Percentiles rank a stretch among this genome's conserved stretches.
Evolutionary conservation across 2,888 invertebrate species (phyloP).

Genomic region (Trileptium ribeirensis): DNA sequence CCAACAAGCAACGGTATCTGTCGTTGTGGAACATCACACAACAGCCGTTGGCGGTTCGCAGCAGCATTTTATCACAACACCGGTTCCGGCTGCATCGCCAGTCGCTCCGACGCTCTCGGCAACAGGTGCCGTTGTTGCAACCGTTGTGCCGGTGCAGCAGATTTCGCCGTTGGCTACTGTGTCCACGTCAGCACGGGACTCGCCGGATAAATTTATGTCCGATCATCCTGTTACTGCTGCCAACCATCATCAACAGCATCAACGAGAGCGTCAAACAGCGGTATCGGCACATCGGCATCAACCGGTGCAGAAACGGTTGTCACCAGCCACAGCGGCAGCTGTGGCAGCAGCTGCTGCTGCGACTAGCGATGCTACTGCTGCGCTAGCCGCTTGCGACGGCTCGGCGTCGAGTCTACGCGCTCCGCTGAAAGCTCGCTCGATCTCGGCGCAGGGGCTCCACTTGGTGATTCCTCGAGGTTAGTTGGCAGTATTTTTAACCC

Average conservation of each 20-base stretch:
- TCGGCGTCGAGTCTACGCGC: not conserved
- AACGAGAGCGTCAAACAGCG: not conserved
- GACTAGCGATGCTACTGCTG: not conserved
- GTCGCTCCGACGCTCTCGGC: too few relatives aligned
- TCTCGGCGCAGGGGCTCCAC: slow-evolving; percentile 20
- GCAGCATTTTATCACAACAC: too few relatives aligned
- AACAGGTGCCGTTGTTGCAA: too few relatives aligned
- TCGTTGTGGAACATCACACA: too few relatives aligned
- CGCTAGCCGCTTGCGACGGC: too few relatives aligned
- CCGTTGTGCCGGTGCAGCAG: too few relatives aligned
- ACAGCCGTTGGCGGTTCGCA: too few relatives aligned
- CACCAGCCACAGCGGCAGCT: not conserved
- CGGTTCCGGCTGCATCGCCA: too few relatives aligned
- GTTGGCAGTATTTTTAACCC: too few relatives aligned
- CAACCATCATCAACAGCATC: too few relatives aligned
- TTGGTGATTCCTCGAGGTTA: slow-evolving; percentile 23
- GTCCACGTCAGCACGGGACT: not conserved
- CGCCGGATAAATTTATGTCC: not conserved
- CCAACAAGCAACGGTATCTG: too few relatives aligned
- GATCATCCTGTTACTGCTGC: not conserved
- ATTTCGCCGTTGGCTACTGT: not conserved
- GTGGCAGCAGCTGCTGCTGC: not conserved
- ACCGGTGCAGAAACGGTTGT: not conserved
- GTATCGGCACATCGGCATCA: not conserved
- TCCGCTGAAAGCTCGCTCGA: not conserved